phyloP scores from a whole-genome alignment of 2,113 vertebrate genomes.

The Syngnathoides biaculeatus region DNA sequence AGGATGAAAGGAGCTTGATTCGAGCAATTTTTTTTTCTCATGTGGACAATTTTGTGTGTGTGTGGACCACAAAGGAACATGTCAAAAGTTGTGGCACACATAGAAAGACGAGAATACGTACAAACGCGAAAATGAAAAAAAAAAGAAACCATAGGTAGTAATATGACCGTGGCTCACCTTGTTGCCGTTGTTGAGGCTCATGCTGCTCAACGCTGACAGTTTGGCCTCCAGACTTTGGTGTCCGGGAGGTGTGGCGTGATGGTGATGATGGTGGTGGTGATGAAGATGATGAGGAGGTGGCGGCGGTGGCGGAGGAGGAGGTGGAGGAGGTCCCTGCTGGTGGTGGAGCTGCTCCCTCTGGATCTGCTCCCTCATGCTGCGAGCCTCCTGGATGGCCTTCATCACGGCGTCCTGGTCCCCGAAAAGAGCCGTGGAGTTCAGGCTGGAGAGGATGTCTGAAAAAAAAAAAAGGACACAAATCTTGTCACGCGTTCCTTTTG shows the following conservation, averaged over 20 bases:
- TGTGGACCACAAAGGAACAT: neutral
- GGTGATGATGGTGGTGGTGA: neutral
- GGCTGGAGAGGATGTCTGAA: slow-evolving; percentile 99
- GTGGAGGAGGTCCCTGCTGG: slow-evolving; percentile 76
- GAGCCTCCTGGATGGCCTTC: slow-evolving; percentile 98
- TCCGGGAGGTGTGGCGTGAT: slow-evolving; percentile 5
- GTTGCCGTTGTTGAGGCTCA: slow-evolving; percentile 93
- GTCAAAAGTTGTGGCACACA: neutral
- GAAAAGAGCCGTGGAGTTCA: slow-evolving; percentile 93
- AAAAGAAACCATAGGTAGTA: neutral
- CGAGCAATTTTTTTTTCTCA: too few relatives aligned
- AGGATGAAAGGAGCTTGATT: neutral
- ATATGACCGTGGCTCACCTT: slow-evolving; percentile 76
- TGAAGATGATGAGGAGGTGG: neutral
- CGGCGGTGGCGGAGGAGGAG: neutral
- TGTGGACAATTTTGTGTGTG: too few relatives aligned
- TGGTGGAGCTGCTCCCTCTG: slow-evolving; percentile 87
- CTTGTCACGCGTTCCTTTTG: slow-evolving; percentile 1
- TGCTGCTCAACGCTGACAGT: slow-evolving; percentile 82
- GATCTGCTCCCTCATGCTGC: slow-evolving; percentile 97
- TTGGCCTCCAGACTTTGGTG: slow-evolving; percentile 84
- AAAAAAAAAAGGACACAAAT: neutral
- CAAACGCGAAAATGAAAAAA: neutral
- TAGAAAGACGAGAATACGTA: neutral
- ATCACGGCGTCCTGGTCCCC: slow-evolving; percentile 98